phyloP scores from a whole-genome alignment of 2,113 vertebrate species.

The Poeciliopsis retropinna region DNA sequence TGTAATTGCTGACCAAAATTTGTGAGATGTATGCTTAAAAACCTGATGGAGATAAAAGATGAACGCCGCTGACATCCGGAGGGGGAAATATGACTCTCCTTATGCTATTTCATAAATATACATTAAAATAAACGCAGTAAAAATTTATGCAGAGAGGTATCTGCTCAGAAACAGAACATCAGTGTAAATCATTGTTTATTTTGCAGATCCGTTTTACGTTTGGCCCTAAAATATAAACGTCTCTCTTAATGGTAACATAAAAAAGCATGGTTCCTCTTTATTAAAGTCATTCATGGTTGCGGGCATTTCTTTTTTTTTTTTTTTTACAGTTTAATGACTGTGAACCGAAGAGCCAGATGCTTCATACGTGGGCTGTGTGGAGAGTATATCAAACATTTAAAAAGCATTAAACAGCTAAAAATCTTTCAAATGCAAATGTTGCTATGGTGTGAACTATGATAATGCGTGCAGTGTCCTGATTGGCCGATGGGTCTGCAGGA shows the following conservation, averaged over 20 bases:
- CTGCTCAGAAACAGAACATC: neutral
- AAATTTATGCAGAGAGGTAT: neutral
- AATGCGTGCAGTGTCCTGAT: neutral
- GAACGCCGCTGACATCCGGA: neutral
- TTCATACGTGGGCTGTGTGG: neutral
- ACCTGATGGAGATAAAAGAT: neutral
- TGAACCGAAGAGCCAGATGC: neutral
- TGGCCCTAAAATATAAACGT: neutral
- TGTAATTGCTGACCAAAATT: too few relatives aligned
- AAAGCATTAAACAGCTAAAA: neutral
- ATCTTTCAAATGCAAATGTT: neutral
- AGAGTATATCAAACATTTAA: neutral
- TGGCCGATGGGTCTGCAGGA: neutral
- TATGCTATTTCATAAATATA: too few relatives aligned
- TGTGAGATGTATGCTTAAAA: too few relatives aligned
- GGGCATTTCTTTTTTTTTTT: too few relatives aligned
- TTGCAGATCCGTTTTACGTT: neutral
- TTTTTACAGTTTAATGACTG: conserved; percentile 8
- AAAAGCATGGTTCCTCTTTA: neutral
- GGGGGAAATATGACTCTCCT: neutral
- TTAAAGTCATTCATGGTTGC: conserved; percentile 9
- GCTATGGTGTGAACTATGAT: neutral
- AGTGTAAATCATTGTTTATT: neutral
- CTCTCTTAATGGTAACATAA: neutral
- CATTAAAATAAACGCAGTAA: neutral